Conservation (phyloP, 2,888 invertebrate species). For the Villa cingulata region DNA sequence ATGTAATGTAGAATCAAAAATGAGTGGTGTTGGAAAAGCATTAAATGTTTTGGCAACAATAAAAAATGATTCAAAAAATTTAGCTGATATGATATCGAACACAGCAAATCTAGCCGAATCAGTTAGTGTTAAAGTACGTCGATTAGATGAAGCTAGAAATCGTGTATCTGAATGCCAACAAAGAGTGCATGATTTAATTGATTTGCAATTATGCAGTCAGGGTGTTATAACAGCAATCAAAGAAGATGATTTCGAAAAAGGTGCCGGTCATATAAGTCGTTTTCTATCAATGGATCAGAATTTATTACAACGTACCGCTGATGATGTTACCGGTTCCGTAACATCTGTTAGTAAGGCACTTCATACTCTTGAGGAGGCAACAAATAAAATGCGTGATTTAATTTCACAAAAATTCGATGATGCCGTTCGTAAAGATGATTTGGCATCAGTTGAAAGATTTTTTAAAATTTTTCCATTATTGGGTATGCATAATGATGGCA, state of each 20-base stretch:
- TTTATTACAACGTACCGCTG: conserved; percentile 59
- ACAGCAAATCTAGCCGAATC: conserved; percentile 83
- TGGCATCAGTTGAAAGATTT: conserved; percentile 81
- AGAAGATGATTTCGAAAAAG: conserved; percentile 91
- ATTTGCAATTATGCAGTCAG: conserved; percentile 88
- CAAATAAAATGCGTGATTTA: conserved; percentile 44
- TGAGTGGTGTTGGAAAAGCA: conserved; percentile 65
- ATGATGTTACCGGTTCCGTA: conserved; percentile 50
- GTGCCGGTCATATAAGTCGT: conserved; percentile 88
- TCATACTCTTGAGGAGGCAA: conserved; percentile 54
- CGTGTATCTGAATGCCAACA: conserved; percentile 89
- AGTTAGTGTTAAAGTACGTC: conserved; percentile 90
- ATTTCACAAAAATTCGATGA: conserved; percentile 75
- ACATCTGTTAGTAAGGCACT: conserved; percentile 36
- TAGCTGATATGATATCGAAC: conserved; percentile 71
- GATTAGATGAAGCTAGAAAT: conserved; percentile 75
- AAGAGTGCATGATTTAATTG: conserved; percentile 86
- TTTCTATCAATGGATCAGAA: conserved; percentile 87
- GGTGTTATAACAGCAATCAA: conserved; percentile 91
- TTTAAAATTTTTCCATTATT: conserved; percentile 95
- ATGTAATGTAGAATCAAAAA: conserved; percentile 62
- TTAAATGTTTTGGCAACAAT: conserved; percentile 67
- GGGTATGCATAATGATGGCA: conserved; percentile 79
- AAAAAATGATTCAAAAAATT: conserved; percentile 61
- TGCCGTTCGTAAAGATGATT: conserved; percentile 75